Conservation (phyloP, 2,113 vertebrate genomes). For the Azemiops feae region DNA sequence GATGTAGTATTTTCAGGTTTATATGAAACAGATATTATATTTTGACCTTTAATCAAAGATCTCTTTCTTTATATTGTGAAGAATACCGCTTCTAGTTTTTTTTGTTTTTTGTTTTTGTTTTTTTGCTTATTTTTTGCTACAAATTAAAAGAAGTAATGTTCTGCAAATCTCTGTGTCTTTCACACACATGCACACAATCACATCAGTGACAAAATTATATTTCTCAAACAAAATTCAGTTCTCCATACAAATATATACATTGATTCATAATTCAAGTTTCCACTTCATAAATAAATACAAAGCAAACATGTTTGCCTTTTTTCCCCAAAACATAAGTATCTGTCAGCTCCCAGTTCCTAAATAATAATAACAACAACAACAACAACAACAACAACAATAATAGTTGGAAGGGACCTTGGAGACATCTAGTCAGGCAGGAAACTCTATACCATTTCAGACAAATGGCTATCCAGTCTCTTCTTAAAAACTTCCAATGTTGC, state of each 20-base stretch:
- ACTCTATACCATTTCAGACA: too few relatives aligned
- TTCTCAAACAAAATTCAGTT: not conserved
- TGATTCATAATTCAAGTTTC: not conserved
- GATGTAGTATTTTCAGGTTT: constrained; percentile 28
- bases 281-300: not conserved
- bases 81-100: not conserved
- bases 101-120: not conserved
- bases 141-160: not conserved
- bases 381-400: too few relatives aligned
- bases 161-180: not conserved
- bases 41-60: constrained; percentile 30
- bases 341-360: too few relatives aligned
- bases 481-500: too few relatives aligned
- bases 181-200: not conserved
- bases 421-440: too few relatives aligned
- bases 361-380: too few relatives aligned
- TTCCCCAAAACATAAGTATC: not conserved
- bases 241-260: not conserved
- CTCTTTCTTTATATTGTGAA: not conserved
- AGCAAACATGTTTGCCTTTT: not conserved
- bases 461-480: too few relatives aligned
- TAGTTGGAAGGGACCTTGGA: too few relatives aligned
- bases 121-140: not conserved
- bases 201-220: not conserved
- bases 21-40: constrained; percentile 35